Base-by-base conservation (phyloP, 1,140 invertebrate species). In the Onthophagus taurus region DNA sequence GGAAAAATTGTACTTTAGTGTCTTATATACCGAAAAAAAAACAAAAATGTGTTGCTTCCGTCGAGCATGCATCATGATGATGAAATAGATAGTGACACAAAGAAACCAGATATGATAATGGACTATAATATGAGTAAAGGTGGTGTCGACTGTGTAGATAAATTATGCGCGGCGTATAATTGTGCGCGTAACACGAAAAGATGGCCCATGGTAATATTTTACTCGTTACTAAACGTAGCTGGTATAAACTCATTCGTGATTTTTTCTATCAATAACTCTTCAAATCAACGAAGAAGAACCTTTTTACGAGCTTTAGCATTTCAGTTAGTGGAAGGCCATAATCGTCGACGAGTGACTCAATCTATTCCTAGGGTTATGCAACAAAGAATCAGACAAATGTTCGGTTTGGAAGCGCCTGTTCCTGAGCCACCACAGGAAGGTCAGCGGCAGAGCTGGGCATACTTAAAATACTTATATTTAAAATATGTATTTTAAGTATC, bases 151-250 rank as follows among this genome's bases (percentile, higher is more conserved):
- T 20, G 20, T 6, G 30, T 34, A 6, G 45, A 47, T 39, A 12
- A 24, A 13, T 31, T 43, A 26, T 48, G 46, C 44, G 24, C 42
- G n/a, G 23, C 23, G 2, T 48, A 43, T 33, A 37, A 44, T 42
- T 33, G 21, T 24, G 39, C 45, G 31, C 11, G 42, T 37, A 20
- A 17, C 12, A 43, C 46, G 11, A 43, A 21, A 12, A 20, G 46
- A 26, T 48, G 41, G 41, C 46, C 46, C 19, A 38, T 48, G 21
- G 33, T 36, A 31, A 17, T 44, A 17, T 48, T 48, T 38, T 48
- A 44, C 18, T 23, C 39, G 12, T 17, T 43, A 2, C 26, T 44
- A 6, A 48, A 38, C 38, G 17, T 48, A 6, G 33, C 23, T 37
- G 12, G 13, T 4, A 43, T 48, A 37, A 48, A 37, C 23, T 23